These are phyloP conservation scores for Drosophila malerkotliana DNA, from an alignment of 1,140 invertebrate species.

Conservation along the genomic window DNA sequence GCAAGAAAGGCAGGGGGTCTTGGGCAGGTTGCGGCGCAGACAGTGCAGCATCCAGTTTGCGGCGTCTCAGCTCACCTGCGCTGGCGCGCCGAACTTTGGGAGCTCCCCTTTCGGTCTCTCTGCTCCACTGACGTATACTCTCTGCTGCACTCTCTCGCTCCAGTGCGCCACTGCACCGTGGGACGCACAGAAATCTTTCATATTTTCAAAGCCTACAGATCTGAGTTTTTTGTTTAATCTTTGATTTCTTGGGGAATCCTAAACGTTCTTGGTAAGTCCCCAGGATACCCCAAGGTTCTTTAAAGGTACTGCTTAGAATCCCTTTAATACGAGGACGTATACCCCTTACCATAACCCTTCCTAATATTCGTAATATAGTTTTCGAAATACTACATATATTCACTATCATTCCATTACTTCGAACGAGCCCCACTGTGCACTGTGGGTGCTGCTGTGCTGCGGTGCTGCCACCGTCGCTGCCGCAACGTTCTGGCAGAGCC, in stretches of 20 bases:
- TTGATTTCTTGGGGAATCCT: background rate
- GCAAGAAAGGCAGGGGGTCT: background rate
- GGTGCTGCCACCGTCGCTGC: conserved; percentile 7
- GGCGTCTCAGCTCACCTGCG: conserved; percentile 27
- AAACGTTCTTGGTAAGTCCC: too few relatives aligned
- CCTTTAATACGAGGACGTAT: too few relatives aligned
- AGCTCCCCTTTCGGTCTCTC: background rate
- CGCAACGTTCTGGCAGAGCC: conserved; percentile 30
- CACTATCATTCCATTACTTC: background rate
- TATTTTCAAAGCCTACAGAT: too few relatives aligned
- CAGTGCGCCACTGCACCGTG: conserved; percentile 8
- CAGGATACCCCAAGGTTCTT: too few relatives aligned
- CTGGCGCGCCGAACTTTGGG: conserved; percentile 37
- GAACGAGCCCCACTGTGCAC: conserved; percentile 21
- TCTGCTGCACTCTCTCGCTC: conserved; percentile 40
- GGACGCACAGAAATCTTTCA: too few relatives aligned
- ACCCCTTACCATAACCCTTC: too few relatives aligned
- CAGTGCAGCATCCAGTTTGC: conserved; percentile 31
- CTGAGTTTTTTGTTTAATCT: too few relatives aligned
- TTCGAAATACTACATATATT: too few relatives aligned
- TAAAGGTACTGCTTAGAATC: too few relatives aligned
- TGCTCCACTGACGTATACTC: conserved; percentile 13
- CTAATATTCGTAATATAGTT: too few relatives aligned
- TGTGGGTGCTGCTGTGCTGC: conserved; percentile 5
- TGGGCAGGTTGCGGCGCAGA: background rate